A percentile compares a stretch with the other conserved stretches of the same genome.
These are phyloP conservation scores for Hirtodrosophila alboralis DNA, from an alignment of 2,888 invertebrate species.

Conservation along the genomic window DNA sequence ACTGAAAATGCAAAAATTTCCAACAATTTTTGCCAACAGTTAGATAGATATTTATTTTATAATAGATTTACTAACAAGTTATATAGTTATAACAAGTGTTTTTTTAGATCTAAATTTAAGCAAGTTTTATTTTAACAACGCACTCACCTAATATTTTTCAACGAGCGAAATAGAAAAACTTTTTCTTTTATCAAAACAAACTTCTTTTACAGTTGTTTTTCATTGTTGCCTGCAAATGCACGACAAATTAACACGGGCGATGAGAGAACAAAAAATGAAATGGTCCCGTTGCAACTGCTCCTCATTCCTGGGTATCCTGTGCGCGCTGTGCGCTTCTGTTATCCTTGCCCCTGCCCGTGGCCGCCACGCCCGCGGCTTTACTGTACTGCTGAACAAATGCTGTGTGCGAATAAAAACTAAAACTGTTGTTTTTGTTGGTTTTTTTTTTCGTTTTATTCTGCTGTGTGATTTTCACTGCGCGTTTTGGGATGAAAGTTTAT, in stretches of 20 bases:
- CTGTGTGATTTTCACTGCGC: conserved; percentile 53
- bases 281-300: conserved; percentile 44
- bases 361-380: conserved; percentile 54
- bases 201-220: conserved; percentile 54
- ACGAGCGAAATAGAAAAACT: conserved; percentile 1
- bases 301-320: background rate
- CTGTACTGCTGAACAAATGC: conserved; percentile 40
- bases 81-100: too few species aligned
- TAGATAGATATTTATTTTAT: too few species aligned
- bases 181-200: conserved; percentile 7
- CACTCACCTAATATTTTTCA: conserved; percentile 34
- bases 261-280: conserved; percentile 29
- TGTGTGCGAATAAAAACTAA: conserved; percentile 64
- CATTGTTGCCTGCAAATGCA: conserved; percentile 53
- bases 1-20: too few species aligned
- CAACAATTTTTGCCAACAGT: too few species aligned
- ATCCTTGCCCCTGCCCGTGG: conserved; percentile 18
- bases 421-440: conserved; percentile 60
- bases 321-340: conserved; percentile 9
- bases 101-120: too few species aligned
- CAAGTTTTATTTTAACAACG: background rate
- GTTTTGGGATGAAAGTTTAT: conserved; percentile 51
- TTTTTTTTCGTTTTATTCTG: conserved; percentile 19
- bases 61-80: too few species aligned
- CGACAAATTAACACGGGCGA: conserved; percentile 73